Percentiles rank a stretch among this genome's conserved stretches.
Evolutionary conservation across 2,888 invertebrate species (phyloP).

Genomic region (Plusia festucae): DNA sequence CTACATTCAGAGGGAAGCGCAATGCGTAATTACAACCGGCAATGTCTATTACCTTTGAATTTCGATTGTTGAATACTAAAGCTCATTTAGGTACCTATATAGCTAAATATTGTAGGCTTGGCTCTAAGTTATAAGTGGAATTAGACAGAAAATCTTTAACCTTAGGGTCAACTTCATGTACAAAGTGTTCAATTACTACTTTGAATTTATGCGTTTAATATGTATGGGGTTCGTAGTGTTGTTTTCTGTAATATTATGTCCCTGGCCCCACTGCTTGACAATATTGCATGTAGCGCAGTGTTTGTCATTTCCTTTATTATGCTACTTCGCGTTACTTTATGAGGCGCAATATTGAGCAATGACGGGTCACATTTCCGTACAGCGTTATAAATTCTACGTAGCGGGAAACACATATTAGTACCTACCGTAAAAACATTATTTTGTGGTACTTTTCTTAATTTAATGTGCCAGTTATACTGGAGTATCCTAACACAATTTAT

Average conservation of each 20-base stretch:
- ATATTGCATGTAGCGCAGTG: constrained; percentile 52
- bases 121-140: too few relatives aligned
- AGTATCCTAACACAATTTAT: constrained; percentile 58
- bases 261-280: constrained; percentile 40
- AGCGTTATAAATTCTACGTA: constrained; percentile 55
- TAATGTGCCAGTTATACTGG: constrained; percentile 57
- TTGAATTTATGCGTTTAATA: background rate
- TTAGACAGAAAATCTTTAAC: too few relatives aligned
- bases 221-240: background rate
- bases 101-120: too few relatives aligned
- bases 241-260: constrained; percentile 26
- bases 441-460: constrained; percentile 63
- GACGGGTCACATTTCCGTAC: constrained; percentile 59
- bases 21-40: background rate
- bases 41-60: constrained; percentile 1
- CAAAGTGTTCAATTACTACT: too few relatives aligned
- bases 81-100: too few relatives aligned
- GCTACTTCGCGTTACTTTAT: constrained; percentile 60
- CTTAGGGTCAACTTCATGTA: too few relatives aligned
- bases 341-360: constrained; percentile 67
- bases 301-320: constrained; percentile 62
- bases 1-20: background rate
- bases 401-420: constrained; percentile 56
- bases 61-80: background rate
- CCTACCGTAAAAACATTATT: constrained; percentile 60